Evolutionary conservation across 2,113 vertebrate genomes (phyloP), one percentile per base, ranked within the genome.

Genomic region (Asarcornis scutulata): DNA sequence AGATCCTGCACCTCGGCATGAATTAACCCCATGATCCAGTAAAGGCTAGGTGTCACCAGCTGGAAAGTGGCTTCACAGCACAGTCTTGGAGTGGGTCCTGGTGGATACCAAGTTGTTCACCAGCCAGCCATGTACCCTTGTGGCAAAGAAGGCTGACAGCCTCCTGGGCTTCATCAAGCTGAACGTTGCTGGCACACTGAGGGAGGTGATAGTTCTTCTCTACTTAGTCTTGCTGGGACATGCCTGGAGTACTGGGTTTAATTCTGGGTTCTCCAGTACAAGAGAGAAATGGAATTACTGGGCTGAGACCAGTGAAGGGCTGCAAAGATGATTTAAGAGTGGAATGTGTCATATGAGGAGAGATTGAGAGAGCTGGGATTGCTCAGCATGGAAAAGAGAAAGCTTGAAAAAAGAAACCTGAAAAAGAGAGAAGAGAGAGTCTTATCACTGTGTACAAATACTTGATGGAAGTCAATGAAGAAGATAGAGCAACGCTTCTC

Each of bases 91-190:
- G 36, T 63, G 60, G 7, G 20, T 40, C 2, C 5, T 79, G 32
- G 13, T 53, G 10, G 66, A 27, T 29, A 29, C 52, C 64, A 18
- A 44, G 17, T 2, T 77, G 81, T 17, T 6, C 73, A 18, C 34
- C 32, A 46, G 48, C 11, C 38, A 64, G 25, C 17, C 36, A 15
- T 0, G 0, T 4, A 14, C 8, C 46, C 55, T 18, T 31, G 16
- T 40, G 76, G 40, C 72, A 53, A 38, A 58, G 38, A 25, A 40
- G 29, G 8, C 50, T 0, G 0, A 44, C 7, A 42, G 9, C 3
- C 17, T 52, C 7, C 20, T 59, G 62, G 26, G 36, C 32, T 72
- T 17, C 11, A 3, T 15, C 11, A 32, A 52, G 17, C 17, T 79
- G 32, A 21, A 26, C 16, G 29, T 67, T 74, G 32, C 18, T 29